Evolutionary conservation across 2,888 invertebrate genomes (phyloP).

Genomic region (Phlogophora meticulosa): DNA sequence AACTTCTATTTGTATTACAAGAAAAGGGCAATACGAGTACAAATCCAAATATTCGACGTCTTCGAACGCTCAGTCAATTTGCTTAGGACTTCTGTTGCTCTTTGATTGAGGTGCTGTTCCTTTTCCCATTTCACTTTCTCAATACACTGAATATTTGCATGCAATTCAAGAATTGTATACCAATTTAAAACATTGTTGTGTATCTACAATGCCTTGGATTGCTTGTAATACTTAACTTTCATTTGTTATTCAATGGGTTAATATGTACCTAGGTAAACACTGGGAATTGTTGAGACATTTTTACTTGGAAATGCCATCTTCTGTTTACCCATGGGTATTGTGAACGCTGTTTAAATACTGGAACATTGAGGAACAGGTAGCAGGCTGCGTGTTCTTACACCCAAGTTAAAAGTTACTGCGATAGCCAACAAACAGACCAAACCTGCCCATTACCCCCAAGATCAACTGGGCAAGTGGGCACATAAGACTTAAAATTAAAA

Average conservation of each 20-base stretch:
- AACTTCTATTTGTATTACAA: conserved; percentile 71
- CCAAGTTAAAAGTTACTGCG: neutral
- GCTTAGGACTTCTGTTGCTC: conserved; percentile 78
- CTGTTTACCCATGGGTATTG: neutral
- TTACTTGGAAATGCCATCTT: neutral
- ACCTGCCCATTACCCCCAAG: neutral
- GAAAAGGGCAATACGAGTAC: conserved; percentile 75
- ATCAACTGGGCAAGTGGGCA: too few species aligned
- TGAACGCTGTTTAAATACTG: neutral
- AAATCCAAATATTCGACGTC: conserved; percentile 75
- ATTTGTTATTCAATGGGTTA: conserved; percentile 11
- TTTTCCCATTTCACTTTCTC: conserved; percentile 63
- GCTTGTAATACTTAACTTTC: too few species aligned
- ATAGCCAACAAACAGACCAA: neutral
- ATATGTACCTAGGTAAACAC: neutral
- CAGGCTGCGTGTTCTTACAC: neutral
- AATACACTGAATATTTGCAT: conserved; percentile 59
- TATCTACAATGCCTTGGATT: neutral
- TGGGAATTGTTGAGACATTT: too few species aligned
- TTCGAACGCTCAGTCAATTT: conserved; percentile 78
- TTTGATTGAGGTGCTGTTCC: conserved; percentile 67
- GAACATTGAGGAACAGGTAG: neutral
- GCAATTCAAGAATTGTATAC: conserved; percentile 31
- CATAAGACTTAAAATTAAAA: neutral
- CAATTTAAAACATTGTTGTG: conserved; percentile 32